Evolutionary conservation across 2,113 vertebrate genomes (phyloP).

Genomic region (Psammodynastes pulverulentus): DNA sequence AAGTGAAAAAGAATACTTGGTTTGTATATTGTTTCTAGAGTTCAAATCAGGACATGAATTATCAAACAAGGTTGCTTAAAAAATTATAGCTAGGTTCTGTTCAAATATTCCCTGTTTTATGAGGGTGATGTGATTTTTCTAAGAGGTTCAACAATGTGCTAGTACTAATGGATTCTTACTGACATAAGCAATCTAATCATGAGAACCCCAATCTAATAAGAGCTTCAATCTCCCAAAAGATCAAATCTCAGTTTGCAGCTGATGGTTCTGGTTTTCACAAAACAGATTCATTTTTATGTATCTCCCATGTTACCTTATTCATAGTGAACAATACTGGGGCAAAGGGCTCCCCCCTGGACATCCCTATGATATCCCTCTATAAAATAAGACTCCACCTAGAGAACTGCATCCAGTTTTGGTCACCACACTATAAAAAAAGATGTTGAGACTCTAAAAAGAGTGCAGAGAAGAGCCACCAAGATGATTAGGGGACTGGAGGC

Average conservation of each 20-base stretch:
- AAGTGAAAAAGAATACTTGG: conserved; percentile 32
- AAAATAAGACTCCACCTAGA: too few species aligned
- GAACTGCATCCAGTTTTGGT: too few species aligned
- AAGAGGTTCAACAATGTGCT: too few species aligned
- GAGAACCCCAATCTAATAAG: not conserved
- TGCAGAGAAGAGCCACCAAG: too few species aligned
- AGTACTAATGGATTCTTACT: not conserved
- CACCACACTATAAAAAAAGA: too few species aligned
- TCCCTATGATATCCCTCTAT: not conserved
- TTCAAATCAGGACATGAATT: conserved; percentile 65
- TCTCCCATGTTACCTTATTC: not conserved
- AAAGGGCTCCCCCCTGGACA: not conserved
- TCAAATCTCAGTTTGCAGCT: not conserved
- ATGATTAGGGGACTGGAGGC: too few species aligned
- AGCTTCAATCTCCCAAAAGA: not conserved
- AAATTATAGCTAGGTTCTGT: conserved; percentile 11
- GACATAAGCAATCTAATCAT: not conserved
- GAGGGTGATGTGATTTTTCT: not conserved
- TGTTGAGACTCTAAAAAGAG: too few species aligned
- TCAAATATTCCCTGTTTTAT: not conserved
- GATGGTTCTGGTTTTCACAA: not conserved
- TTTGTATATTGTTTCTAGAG: conserved; percentile 22
- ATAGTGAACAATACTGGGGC: not conserved
- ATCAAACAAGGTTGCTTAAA: conserved; percentile 42
- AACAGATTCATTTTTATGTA: not conserved